Base-by-base conservation (phyloP, 2,888 invertebrate species). In the Zele albiditarsus region DNA sequence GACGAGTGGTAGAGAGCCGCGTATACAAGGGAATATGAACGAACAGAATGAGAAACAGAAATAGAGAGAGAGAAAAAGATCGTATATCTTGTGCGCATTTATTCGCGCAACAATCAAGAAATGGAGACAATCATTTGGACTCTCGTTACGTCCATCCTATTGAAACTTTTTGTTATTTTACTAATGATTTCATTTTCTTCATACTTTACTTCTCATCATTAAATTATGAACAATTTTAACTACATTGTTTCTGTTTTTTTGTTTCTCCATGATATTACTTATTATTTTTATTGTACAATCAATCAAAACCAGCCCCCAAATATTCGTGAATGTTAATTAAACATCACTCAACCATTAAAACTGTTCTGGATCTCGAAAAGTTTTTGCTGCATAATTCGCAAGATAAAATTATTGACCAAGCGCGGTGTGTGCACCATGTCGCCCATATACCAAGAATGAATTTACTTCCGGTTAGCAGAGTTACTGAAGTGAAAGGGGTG, bases 51-150 rank as follows among this genome's bases (percentile, higher is more conserved):
- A 23, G 53, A 53, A 53, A 3, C 0, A 53, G 20, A 38, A 33
- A 31, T 49, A 70, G 42, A 53, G 49, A 60, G 66, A 53, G 53
- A 72, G 74, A 60, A 72, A 76, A 71, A 58, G 49, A 76, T 71
- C 49, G 33, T 57, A 23, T 67, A 71, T 75, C 77, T 79, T 31
- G 31, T 16, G 28, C 27, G n/a, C 31, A 28, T 60, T 60, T 10
- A 53, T 2, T 23, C 3, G n/a, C n/a, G 31, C 14, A 1, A 1
- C 42, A 42, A 20, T 23, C 65, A 38, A 3, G 14, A 38, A 23
- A 65, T 65, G 10, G 28, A 28, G 28, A 27, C 28, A 62, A 62
- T 62, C 14, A 62, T 62, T 62, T 62, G 27, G 1, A 62, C 27
- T 28, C 28, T 3, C 27, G 33, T 25, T 28, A 20, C 46, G 31